phyloP scores from a whole-genome alignment of 2,113 vertebrate genomes.

The Sardina pilchardus region DNA sequence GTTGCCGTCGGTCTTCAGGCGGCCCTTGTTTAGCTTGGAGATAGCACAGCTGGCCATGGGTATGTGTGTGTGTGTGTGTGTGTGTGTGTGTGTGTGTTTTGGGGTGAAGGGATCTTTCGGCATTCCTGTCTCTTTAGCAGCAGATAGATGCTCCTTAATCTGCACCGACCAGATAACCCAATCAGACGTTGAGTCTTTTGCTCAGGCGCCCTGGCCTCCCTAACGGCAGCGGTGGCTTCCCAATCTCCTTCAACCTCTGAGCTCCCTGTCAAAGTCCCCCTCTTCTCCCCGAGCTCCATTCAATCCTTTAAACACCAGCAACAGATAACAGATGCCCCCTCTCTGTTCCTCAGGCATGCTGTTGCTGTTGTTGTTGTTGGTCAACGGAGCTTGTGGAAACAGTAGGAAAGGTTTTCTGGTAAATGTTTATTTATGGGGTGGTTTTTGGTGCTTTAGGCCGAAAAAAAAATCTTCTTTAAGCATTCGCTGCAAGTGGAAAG shows the following conservation, averaged over 20 bases:
- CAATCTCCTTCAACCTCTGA: neutral
- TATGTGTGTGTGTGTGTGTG: neutral
- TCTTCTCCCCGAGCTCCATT: neutral
- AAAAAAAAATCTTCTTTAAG: neutral
- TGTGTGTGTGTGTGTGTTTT: too few species aligned
- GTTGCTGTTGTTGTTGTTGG: constrained; percentile 1
- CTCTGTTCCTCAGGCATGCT: neutral
- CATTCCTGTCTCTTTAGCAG: constrained; percentile 41
- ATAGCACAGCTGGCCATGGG: constrained; percentile 23
- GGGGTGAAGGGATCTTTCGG: constrained; percentile 10
- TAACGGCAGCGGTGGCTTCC: neutral
- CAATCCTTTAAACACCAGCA: neutral
- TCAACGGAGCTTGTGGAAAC: neutral
- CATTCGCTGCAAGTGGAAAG: neutral
- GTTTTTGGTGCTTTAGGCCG: neutral
- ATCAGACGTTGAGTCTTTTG: constrained; percentile 29
- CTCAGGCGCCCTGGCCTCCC: constrained; percentile 13
- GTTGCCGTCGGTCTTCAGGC: neutral
- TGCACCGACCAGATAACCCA: constrained; percentile 35
- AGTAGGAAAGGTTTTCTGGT: neutral
- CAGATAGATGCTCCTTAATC: constrained; percentile 44
- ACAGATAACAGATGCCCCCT: constrained; percentile 5
- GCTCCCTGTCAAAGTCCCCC: neutral
- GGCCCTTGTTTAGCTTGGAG: constrained; percentile 21
- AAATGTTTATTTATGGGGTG: constrained; percentile 1